Evolutionary conservation across 2,888 invertebrate species (phyloP), one percentile per base, ranked within the genome.

Genomic region (Chalcis sispes): DNA sequence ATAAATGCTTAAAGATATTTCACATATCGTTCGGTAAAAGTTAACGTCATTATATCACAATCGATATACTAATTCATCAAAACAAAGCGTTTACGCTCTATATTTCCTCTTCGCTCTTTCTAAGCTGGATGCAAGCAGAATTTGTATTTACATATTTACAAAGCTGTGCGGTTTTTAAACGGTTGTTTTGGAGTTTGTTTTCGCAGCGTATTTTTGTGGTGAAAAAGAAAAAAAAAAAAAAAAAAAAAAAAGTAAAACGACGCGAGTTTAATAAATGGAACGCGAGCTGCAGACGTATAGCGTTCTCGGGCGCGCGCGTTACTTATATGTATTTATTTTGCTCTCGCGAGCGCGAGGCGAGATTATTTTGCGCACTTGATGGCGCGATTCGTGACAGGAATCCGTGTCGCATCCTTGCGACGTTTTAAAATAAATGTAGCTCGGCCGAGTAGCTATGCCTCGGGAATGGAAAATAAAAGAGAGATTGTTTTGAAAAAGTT

Each of bases 341-440:
- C 42, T 42, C 50, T 36, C 1, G 23, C 13, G 10, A 0, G 42
- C 8, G 42, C 2, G 15, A 42, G 42, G 32, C 15, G 8, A 32
- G 48, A 48, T 61, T 59, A 61, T 70, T 42, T 69, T 71, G 62
- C 61, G 62, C 54, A 23, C 32, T 27, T 18, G 7, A 15, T 23
- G 13, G 23, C 58, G 13, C 23, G 27, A n/a, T 23, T 32, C 25
- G 13, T 29, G 42, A 8, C 18, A n/a, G 62, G 62, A 69, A 75
- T 75, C 56, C 70, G 64, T 70, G 70, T 62, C 75, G 58, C 52
- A 83, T 83, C 83, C 83, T 83, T 83, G 83, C 82, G 79, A 79
- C 80, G 80, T 79, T 64, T 81, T 77, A 79, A 74, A 67, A 77
- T 78, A 71, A 81, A 83, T 82, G 80, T 83, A 83, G 83, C 82